Base-by-base conservation (phyloP, 37 sponge, comb jelly and placozoan species). In the Petrosia ficiformis region DNA sequence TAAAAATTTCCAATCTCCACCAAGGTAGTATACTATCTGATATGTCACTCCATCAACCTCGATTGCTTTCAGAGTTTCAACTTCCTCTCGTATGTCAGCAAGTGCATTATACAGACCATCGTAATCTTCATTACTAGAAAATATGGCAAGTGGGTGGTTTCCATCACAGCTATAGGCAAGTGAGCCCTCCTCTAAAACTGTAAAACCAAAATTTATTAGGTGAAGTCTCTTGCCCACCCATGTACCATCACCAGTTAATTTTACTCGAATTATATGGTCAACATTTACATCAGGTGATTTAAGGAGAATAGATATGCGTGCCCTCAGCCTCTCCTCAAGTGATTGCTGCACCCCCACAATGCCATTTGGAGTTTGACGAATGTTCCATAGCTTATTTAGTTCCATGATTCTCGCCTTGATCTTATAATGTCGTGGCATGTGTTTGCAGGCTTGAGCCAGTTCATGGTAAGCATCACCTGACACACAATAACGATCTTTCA, bases 181-280 rank as follows among this genome's bases (percentile, higher is more conserved):
- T 19, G 44, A 58, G 32, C 57, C 52, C 48, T 82, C 83, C 38
- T 82, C 76, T 5, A 82, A 48, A 0, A 82, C 2, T 0, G 76
- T 82, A 42, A 74, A 82, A 10, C 42, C 44, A 59, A 82, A 82
- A 1, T 74, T 38, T 2, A 74, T 70, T 38, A 60, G 65, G 67
- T 82, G 83, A 24, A 74, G 48, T 0, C 75, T 26, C 54, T 82
- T 82, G 33, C 83, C 83, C n/a, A 82, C 57, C 0, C 2, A 44
- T 2, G 75, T 82, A 0, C 83, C 83, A 82, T 82, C 83, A 28
- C 76, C 76, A 39, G 75, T 36, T 14, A 82, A 38, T 54, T 82
- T 82, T 42, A 74, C n/a, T n/a, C n/a, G n/a, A 33, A 26, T 28
- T 28, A 39, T 73, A 59, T 58, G 57, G 36, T 52, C 35, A 25